Conservation (phyloP, 2,888 invertebrate genomes). For the Watsonalla cultraria region DNA sequence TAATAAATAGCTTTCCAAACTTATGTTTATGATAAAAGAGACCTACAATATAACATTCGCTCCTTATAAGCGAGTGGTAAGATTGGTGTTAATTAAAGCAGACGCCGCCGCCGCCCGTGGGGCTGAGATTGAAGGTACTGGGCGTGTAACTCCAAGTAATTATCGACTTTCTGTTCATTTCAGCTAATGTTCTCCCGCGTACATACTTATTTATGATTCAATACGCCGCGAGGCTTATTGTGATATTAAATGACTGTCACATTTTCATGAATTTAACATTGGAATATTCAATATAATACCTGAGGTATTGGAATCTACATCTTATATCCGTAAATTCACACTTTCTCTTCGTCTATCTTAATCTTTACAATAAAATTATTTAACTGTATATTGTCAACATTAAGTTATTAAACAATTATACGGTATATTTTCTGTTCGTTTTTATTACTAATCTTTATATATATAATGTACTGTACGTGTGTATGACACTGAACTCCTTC, state of each 20-base stretch:
- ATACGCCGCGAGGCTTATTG: constrained; percentile 18
- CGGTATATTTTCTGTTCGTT: too few relatives aligned
- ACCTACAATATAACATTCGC: constrained; percentile 34
- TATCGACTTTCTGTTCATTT: constrained; percentile 44
- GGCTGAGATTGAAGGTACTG: constrained; percentile 27
- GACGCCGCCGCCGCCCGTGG: constrained; percentile 23
- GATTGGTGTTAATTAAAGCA: constrained; percentile 57
- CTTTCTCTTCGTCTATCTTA: too few relatives aligned
- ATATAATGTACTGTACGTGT: too few relatives aligned
- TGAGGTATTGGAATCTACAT: too few relatives aligned
- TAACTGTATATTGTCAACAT: too few relatives aligned
- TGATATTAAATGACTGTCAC: constrained; percentile 4
- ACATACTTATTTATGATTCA: constrained; percentile 39
- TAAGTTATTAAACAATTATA: too few relatives aligned
- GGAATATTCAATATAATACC: too few relatives aligned
- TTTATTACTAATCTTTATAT: too few relatives aligned
- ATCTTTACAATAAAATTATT: too few relatives aligned
- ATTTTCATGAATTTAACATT: too few relatives aligned
- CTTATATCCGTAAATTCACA: too few relatives aligned
- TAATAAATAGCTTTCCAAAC: constrained; percentile 35
- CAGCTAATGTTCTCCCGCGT: constrained; percentile 32
- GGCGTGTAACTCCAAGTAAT: constrained; percentile 32
- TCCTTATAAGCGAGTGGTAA: constrained; percentile 38
- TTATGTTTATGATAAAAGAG: constrained; percentile 38
- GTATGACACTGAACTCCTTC: too few relatives aligned